Percentiles rank a stretch among this genome's conserved stretches.
phyloP scores from a whole-genome alignment of 2,888 invertebrate genomes.

The Laothoe populi region DNA sequence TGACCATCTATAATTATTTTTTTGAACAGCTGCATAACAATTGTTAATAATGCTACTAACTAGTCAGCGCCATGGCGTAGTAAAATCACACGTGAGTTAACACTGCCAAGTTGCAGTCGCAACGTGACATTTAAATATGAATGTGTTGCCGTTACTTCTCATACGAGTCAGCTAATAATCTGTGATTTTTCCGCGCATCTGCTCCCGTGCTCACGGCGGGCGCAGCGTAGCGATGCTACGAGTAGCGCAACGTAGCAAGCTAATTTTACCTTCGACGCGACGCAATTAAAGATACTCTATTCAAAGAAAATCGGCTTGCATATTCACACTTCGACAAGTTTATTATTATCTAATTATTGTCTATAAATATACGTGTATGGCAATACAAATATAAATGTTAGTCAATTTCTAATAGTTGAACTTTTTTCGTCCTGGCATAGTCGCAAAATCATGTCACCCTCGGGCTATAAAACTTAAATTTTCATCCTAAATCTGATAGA shows the following conservation, averaged over 20 bases:
- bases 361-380: slow-evolving; percentile 34
- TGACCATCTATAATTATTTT: neutral
- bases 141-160: slow-evolving; percentile 66
- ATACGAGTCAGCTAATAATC: slow-evolving; percentile 70
- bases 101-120: slow-evolving; percentile 55
- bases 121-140: slow-evolving; percentile 80
- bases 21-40: neutral
- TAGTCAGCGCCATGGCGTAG: slow-evolving; percentile 16
- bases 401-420: slow-evolving; percentile 42
- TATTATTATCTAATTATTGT: slow-evolving; percentile 6
- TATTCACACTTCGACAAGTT: slow-evolving; percentile 37
- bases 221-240: slow-evolving; percentile 37
- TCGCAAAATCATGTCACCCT: slow-evolving; percentile 74
- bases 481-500: slow-evolving; percentile 27
- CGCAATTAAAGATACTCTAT: slow-evolving; percentile 31
- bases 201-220: slow-evolving; percentile 46
- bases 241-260: slow-evolving; percentile 35
- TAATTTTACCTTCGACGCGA: slow-evolving; percentile 35
- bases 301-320: slow-evolving; percentile 34
- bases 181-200: slow-evolving; percentile 79
- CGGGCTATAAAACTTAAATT: slow-evolving; percentile 67
- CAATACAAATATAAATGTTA: slow-evolving; percentile 34
- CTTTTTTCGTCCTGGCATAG: slow-evolving; percentile 48
- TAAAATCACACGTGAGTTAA: slow-evolving; percentile 59
- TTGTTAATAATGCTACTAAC: neutral